Conservation (phyloP, 2,113 vertebrate genomes). For the Muntiacus reevesi region DNA sequence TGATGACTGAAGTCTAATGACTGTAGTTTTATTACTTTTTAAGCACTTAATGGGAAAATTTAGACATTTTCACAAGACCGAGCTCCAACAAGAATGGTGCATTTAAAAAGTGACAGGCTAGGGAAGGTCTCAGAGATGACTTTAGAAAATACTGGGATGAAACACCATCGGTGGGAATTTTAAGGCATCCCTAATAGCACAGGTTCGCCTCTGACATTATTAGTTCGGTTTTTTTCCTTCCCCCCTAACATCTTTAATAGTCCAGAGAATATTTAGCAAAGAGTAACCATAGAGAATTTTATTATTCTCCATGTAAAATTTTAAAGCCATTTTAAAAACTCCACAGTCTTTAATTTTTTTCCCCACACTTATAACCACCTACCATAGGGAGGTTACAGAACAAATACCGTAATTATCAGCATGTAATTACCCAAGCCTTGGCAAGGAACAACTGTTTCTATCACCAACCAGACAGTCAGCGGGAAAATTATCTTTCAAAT, state of each 20-base stretch:
- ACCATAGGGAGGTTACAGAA: not conserved
- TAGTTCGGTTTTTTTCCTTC: not conserved
- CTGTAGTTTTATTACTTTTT: slow-evolving; percentile 86
- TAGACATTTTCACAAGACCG: slow-evolving; percentile 81
- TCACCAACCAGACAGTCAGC: not conserved
- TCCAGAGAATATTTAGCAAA: slow-evolving; percentile 29
- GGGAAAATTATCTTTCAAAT: not conserved
- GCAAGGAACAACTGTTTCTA: not conserved
- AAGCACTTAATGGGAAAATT: slow-evolving; percentile 85
- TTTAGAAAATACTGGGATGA: not conserved
- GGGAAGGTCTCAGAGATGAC: not conserved
- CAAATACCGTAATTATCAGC: not conserved
- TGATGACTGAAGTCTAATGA: slow-evolving; percentile 80
- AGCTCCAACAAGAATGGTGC: slow-evolving; percentile 65
- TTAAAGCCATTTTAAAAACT: slow-evolving; percentile 40
- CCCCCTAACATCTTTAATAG: not conserved
- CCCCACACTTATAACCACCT: not conserved
- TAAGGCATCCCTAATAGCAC: not conserved
- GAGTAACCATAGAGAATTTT: slow-evolving; percentile 34
- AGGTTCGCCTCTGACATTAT: slow-evolving; percentile 43
- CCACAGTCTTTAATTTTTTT: slow-evolving; percentile 28
- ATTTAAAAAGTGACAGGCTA: slow-evolving; percentile 66
- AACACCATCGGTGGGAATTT: fast-evolving
- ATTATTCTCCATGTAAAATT: slow-evolving; percentile 33
- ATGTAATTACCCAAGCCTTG: not conserved